A percentile compares a stretch with the other conserved stretches of the same genome.
Evolutionary conservation across 2,797 vertebrate species (phyloP).

Genomic region (Glossophaga mutica): DNA sequence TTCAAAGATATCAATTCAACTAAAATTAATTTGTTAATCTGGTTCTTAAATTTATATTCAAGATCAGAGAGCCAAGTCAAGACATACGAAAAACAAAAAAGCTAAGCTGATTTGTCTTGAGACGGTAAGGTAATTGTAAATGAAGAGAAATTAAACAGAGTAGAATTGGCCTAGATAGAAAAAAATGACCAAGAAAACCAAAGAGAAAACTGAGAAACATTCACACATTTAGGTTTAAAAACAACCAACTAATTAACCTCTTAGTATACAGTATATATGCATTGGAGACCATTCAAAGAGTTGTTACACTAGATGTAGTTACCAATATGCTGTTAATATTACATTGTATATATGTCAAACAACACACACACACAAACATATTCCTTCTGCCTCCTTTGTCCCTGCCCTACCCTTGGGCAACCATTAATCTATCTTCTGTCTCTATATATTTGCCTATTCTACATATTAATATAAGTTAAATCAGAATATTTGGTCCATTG

Average conservation of each 20-base stretch:
- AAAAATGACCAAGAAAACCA: background rate
- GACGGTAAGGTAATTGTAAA: background rate
- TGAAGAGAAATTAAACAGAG: background rate
- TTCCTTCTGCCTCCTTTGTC: background rate
- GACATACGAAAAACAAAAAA: background rate
- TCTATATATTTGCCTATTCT: background rate
- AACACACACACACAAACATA: background rate
- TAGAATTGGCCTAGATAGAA: background rate
- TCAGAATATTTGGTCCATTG: background rate
- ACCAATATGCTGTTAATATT: background rate
- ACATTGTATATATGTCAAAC: background rate
- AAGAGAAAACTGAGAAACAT: background rate
- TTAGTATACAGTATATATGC: background rate
- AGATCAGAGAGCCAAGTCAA: background rate
- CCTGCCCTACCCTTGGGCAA: background rate
- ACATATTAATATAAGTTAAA: background rate
- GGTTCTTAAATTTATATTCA: background rate
- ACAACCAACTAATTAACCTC: background rate
- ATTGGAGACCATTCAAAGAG: background rate
- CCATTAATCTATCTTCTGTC: background rate
- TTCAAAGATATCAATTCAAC: background rate
- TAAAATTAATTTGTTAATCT: background rate
- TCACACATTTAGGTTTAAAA: background rate
- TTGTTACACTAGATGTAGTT: background rate
- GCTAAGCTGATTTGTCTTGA: background rate